Evolutionary conservation across 2,797 vertebrate species (phyloP).

Genomic region (Potorous gilbertii): DNA sequence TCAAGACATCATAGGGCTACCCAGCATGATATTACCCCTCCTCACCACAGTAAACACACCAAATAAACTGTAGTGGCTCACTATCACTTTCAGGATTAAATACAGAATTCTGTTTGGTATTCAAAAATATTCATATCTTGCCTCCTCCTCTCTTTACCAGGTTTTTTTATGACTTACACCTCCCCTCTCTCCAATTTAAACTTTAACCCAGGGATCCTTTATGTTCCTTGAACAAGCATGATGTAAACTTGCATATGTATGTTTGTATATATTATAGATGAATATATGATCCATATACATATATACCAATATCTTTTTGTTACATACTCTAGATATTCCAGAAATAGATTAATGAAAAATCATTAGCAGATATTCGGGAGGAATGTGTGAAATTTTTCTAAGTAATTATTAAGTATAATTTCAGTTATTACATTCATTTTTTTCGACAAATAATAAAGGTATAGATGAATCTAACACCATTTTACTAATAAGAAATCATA

Average conservation of each 20-base stretch:
- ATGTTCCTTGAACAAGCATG: not conserved
- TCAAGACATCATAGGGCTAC: slow-evolving; percentile 31
- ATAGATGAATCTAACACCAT: not conserved
- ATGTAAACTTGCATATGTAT: not conserved
- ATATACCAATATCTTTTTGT: not conserved
- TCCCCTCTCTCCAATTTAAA: not conserved
- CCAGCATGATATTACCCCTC: not conserved
- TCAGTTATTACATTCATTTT: not conserved
- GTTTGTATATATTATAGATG: not conserved
- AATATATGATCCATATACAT: not conserved
- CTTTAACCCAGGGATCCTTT: not conserved
- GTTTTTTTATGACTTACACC: not conserved
- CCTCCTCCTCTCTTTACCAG: not conserved
- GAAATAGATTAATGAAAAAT: not conserved
- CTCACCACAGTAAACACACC: not conserved
- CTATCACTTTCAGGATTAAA: not conserved
- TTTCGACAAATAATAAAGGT: not conserved
- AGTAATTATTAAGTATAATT: not conserved
- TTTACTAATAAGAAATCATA: not conserved
- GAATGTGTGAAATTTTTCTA: not conserved
- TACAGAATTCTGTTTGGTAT: not conserved
- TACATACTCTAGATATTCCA: not conserved
- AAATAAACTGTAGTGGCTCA: not conserved
- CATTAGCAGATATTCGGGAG: not conserved
- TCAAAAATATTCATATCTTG: not conserved